These are phyloP conservation scores for Hystrix brachyura DNA, from an alignment of 2,113 vertebrate species.

Conservation along the genomic window DNA sequence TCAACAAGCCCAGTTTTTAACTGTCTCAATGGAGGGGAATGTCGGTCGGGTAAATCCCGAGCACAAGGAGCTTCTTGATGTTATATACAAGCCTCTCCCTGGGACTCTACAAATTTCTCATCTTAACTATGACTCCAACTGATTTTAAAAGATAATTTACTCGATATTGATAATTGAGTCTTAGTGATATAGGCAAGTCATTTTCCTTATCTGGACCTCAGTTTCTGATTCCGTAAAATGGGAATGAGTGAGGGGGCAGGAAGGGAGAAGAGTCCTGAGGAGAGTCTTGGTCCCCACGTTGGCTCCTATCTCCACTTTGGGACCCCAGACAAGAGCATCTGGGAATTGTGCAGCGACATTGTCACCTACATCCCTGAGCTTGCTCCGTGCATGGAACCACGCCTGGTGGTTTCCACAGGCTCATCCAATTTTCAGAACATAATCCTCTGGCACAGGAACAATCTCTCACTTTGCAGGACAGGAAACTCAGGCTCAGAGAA, in stretches of 20 bases:
- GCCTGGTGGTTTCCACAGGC: background rate
- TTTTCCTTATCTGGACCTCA: background rate
- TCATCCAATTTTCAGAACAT: slow-evolving; percentile 10
- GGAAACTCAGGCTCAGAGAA: slow-evolving; percentile 17
- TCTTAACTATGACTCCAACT: background rate
- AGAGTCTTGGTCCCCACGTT: background rate
- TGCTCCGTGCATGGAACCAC: background rate
- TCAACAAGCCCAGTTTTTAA: slow-evolving; percentile 10
- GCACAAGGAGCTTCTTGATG: background rate
- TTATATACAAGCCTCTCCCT: background rate
- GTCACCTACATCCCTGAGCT: background rate
- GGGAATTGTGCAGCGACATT: background rate
- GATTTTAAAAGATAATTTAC: slow-evolving; percentile 53
- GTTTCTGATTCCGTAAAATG: slow-evolving; percentile 40
- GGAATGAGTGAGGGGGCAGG: background rate
- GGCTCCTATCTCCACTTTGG: background rate
- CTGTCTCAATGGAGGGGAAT: background rate
- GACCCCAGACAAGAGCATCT: background rate
- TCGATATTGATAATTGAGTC: slow-evolving; percentile 1
- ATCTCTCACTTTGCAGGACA: background rate
- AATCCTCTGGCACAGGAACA: background rate
- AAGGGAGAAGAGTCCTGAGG: background rate
- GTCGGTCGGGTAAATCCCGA: background rate
- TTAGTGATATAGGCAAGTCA: background rate
- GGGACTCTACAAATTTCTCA: background rate